These are phyloP conservation scores for Psettodes erumei DNA, from an alignment of 2,113 vertebrate species.

Conservation along the genomic window DNA sequence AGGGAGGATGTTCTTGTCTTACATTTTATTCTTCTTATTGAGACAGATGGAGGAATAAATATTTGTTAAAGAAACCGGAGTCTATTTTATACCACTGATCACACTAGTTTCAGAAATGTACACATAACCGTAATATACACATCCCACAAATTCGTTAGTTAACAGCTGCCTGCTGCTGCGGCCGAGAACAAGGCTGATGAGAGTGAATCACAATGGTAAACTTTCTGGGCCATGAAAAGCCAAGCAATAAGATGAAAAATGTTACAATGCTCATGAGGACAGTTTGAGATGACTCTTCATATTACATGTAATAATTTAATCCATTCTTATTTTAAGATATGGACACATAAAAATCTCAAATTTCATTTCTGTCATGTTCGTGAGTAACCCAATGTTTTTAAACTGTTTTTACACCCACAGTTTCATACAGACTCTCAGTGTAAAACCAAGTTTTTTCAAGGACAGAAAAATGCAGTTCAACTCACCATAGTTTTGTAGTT, in stretches of 20 bases:
- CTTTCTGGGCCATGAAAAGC: not conserved
- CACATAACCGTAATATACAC: too few species aligned
- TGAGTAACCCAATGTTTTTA: not conserved
- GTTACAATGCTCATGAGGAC: not conserved
- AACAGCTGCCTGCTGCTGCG: not conserved
- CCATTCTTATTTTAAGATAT: not conserved
- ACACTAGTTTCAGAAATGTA: not conserved
- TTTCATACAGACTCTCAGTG: too few species aligned
- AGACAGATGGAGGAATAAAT: slow-evolving; percentile 59
- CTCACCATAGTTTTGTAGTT: slow-evolving; percentile 13
- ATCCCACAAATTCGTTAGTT: too few species aligned
- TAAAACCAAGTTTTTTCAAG: too few species aligned
- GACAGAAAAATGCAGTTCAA: slow-evolving; percentile 18
- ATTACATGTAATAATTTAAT: not conserved
- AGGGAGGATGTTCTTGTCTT: slow-evolving; percentile 33
- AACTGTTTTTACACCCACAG: not conserved
- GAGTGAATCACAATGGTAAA: not conserved
- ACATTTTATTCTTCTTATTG: slow-evolving; percentile 36
- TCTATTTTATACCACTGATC: not conserved
- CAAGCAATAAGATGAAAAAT: not conserved
- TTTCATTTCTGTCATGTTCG: not conserved
- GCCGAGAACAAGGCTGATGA: not conserved
- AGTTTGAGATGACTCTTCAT: not conserved
- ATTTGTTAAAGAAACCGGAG: slow-evolving; percentile 29
- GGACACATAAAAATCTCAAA: not conserved